Evolutionary conservation across 2,113 vertebrate species (phyloP).

Genomic region (Xenopus borealis): DNA sequence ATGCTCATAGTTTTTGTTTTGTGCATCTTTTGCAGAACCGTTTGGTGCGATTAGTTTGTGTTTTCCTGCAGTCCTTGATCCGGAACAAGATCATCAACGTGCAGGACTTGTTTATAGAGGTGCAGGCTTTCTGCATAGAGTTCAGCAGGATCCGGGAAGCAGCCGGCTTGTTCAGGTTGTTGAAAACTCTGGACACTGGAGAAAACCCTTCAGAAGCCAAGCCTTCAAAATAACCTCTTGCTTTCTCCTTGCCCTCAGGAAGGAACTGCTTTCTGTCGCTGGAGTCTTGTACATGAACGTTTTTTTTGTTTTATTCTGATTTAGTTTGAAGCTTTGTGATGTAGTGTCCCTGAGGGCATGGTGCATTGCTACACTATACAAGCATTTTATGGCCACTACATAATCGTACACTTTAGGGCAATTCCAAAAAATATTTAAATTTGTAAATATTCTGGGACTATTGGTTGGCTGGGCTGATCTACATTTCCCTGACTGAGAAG

Average conservation of each 20-base stretch:
- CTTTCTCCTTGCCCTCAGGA: not conserved
- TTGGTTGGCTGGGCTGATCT: no score
- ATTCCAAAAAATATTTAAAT: slow-evolving; percentile 17
- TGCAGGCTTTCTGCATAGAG: slow-evolving; percentile 97
- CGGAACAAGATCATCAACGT: slow-evolving; percentile 98
- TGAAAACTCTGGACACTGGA: slow-evolving; percentile 94
- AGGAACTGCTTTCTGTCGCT: not conserved
- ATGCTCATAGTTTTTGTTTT: no score
- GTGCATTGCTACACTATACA: slow-evolving; percentile 54
- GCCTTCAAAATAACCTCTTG: slow-evolving; percentile 69
- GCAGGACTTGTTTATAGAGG: slow-evolving; percentile 98
- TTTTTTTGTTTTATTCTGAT: slow-evolving; percentile 49
- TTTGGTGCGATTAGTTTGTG: slow-evolving; percentile 93
- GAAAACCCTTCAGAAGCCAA: slow-evolving; percentile 85
- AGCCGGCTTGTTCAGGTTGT: slow-evolving; percentile 89
- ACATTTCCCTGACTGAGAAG: no score
- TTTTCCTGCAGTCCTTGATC: slow-evolving; percentile 97
- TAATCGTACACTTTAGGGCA: slow-evolving; percentile 21
- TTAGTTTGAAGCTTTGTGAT: slow-evolving; percentile 40
- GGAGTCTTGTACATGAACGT: slow-evolving; percentile 1
- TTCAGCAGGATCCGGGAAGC: slow-evolving; percentile 97
- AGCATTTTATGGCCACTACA: slow-evolving; percentile 52
- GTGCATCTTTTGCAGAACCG: slow-evolving; percentile 77
- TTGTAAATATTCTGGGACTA: no score
- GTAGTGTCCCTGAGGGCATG: slow-evolving; percentile 41